These are phyloP conservation scores for Hyperopisus bebe DNA, from an alignment of 2,113 vertebrate genomes.

Conservation along the genomic window DNA sequence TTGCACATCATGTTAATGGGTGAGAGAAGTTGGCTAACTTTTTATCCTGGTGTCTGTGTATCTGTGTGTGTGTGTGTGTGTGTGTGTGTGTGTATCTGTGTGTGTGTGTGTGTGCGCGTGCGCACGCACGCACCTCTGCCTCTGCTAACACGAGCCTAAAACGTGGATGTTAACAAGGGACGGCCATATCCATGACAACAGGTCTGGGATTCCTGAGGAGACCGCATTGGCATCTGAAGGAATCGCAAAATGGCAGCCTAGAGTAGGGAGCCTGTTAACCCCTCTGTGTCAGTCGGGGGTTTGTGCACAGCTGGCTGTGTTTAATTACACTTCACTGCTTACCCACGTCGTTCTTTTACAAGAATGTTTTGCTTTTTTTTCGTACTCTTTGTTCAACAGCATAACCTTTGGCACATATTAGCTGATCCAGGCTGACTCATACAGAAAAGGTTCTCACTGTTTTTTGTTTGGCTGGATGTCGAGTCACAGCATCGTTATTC, in stretches of 20 bases:
- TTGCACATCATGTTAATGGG: slow-evolving; percentile 1
- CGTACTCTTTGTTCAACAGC: not conserved
- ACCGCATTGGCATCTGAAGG: slow-evolving; percentile 51
- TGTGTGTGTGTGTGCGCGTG: not conserved
- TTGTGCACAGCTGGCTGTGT: not conserved
- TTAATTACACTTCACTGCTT: not conserved
- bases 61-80: not conserved
- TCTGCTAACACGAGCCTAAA: slow-evolving; percentile 9
- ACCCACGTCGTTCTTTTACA: not conserved
- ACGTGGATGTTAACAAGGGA: slow-evolving; percentile 50
- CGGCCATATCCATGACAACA: slow-evolving; percentile 60
- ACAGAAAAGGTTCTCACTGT: not conserved
- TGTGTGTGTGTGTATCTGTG: not conserved
- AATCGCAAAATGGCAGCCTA: slow-evolving; percentile 50
- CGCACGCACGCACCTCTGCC: not conserved
- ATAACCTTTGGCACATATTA: not conserved
- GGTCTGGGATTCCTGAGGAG: slow-evolving; percentile 36
- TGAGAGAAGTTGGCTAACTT: not conserved
- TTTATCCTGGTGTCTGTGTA: not conserved
- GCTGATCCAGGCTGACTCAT: not conserved
- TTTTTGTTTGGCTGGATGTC: not conserved
- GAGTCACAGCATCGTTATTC: not conserved
- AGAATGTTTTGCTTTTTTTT: not conserved
- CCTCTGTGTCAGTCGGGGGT: not conserved
- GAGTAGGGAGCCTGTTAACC: slow-evolving; percentile 16